Evolutionary conservation across 2,797 vertebrate species (phyloP), one percentile per base, ranked within the genome.

Genomic region (Micrastur ruficollis): DNA sequence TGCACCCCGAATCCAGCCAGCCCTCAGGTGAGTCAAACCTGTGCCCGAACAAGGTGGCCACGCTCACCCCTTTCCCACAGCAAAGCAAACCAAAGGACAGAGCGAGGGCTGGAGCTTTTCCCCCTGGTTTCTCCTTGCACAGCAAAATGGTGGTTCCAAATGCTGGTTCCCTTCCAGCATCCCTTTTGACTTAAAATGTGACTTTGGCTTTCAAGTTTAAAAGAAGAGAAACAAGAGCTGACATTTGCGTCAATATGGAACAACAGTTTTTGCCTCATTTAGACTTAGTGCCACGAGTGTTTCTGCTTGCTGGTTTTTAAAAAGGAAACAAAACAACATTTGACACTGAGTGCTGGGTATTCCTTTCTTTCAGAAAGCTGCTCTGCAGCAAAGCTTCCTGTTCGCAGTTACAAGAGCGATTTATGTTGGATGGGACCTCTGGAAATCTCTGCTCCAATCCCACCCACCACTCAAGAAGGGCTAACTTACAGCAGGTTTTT

Each of bases 161-260:
- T 0, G 3, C 53, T 75, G 58, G 26, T 52, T 92, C 65, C 36
- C 55, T 86, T 85, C 94, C 95, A 94, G 42, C 55, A 80, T 31
- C 70, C 27, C n/a, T 71, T 91, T 91, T 75, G 76, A 58, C 75
- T 93, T 70, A 79, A 86, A 93, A 79, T 83, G 81, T 96, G 93
- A 75, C 84, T 93, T 90, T 91, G 81, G 87, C 84, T 93, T 94
- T 93, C 90, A 79, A 80, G 80, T 90, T 56, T 27, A 74, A 59
- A 49, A 31, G 90, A 70, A 86, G 90, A 85, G 84, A 96, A 91
- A 94, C 44, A 26, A 58, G 84, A 93, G 90, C 83, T 94, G 90
- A 93, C 84, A 75, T 59, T 75, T 71, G 49, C 44, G 15, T 80
- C 67, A 62, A 83, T 89, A 80, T 8, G 44, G 80, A 93, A 59